Base-by-base conservation (phyloP, 2,113 vertebrate species). In the Canis aureus region DNA sequence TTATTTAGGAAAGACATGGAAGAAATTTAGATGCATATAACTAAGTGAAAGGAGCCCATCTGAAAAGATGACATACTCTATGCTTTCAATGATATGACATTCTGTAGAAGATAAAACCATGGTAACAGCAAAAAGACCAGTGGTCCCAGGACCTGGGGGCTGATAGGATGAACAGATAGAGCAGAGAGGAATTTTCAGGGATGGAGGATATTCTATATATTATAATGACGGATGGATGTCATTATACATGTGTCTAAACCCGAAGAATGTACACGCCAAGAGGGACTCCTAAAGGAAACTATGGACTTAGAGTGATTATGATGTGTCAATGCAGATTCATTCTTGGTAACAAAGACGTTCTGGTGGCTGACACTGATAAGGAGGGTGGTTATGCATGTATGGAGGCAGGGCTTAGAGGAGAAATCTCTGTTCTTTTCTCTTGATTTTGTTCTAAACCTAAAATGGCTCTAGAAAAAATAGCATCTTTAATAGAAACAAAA, bases 141-240 rank as follows among this genome's bases (percentile, higher is more conserved):
- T 29, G 23, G 19, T 22, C 32, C 23, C 51, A 10, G n/a, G 62
- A 64, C 11, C 6, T 2, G 11, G 15, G 29, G 4, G 1, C 11
- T 1, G 11, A 16, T 17, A 25, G n/a, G 49, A 15, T 55, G 49
- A 64, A 38, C 16, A 79, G 5, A 6, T 20, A 66, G 29, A 27
- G 2, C 15, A 29, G 11, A 64, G 57, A 25, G 15, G 49, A 90
- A 11, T 90, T 79, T 90, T 64, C 64, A 29, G 23, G 43, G 12
- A 90, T 3, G 51, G 73, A 49, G 53, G 53, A 79, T 53, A 67
- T 20, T 51, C 19, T 38, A 8, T 19, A 19, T 29, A 38, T 91
- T 66, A 10, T 91, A 38, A 66, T 0, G 1, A 67, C 6, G n/a
- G 9, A 0, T 20, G 8, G 4, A 10, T 29, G 74, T 20, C 43